Evolutionary conservation across 1,140 invertebrate genomes (phyloP).

Genomic region (Drosophila grimshawi): DNA sequence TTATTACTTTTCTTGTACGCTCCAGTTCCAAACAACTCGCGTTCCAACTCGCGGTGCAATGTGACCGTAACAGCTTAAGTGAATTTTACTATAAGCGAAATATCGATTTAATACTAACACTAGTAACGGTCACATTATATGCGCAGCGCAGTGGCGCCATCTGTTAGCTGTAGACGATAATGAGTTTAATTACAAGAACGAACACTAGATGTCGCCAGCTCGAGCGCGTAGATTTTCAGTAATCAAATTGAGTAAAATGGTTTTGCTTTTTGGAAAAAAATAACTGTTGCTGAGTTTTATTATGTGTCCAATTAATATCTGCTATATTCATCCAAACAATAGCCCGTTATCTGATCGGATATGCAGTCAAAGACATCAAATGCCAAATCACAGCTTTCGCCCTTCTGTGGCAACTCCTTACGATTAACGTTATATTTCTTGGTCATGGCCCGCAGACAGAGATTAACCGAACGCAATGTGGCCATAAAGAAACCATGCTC

Average conservation of each 20-base stretch:
- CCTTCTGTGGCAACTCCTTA: slow-evolving; percentile 85
- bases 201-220: slow-evolving; percentile 4
- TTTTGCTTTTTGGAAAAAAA: not conserved
- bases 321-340: slow-evolving; percentile 85
- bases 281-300: not conserved
- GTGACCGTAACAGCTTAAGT: slow-evolving; percentile 25
- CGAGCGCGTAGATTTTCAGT: not conserved
- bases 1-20: slow-evolving; percentile 37
- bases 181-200: not conserved
- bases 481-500: slow-evolving; percentile 90
- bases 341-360: slow-evolving; percentile 89
- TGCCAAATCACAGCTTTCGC: slow-evolving; percentile 89
- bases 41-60: slow-evolving; percentile 45
- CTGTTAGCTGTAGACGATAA: not conserved
- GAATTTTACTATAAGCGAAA: not conserved
- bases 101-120: slow-evolving; percentile 24
- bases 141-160: slow-evolving; percentile 19
- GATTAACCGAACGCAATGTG: slow-evolving; percentile 88
- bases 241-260: not conserved
- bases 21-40: slow-evolving; percentile 43
- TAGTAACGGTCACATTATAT: not conserved
- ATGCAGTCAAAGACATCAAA: slow-evolving; percentile 91
- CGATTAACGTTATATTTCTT: slow-evolving; percentile 76
- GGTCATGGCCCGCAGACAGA: slow-evolving; percentile 87
- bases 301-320: slow-evolving; percentile 46